phyloP scores from a whole-genome alignment of 2,888 invertebrate species.

The Dimorphilus gyrociliatus region DNA sequence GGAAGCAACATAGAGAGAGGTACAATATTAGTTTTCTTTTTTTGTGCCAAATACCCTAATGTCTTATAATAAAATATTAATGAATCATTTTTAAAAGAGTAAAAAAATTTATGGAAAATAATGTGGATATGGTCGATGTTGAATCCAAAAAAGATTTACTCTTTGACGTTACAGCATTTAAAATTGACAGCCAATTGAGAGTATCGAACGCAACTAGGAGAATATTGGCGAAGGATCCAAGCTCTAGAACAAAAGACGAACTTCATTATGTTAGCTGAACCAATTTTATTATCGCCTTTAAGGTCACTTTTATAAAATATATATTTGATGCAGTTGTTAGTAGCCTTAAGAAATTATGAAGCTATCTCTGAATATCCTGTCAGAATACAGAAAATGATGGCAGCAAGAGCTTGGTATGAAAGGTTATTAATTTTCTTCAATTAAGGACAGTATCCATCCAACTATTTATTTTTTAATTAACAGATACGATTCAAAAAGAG shows the following conservation, averaged over 20 bases:
- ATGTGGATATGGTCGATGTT: constrained; percentile 5
- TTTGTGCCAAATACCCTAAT: no score
- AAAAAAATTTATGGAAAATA: constrained; percentile 6
- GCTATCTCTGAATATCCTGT: constrained; percentile 5
- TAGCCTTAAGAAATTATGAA: constrained; percentile 4
- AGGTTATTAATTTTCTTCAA: no score
- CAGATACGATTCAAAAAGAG: constrained; percentile 5
- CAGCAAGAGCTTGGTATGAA: constrained; percentile 5
- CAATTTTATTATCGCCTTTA: not conserved
- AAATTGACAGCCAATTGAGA: constrained; percentile 21
- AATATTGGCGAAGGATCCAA: not conserved
- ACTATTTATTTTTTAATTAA: no score
- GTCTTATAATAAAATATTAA: no score
- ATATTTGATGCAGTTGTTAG: constrained; percentile 8
- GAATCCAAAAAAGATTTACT: constrained; percentile 13
- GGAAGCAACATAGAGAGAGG: no score
- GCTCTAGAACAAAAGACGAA: not conserved
- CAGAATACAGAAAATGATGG: constrained; percentile 3
- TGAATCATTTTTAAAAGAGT: no score
- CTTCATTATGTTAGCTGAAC: not conserved
- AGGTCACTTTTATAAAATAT: not conserved
- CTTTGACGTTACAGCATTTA: constrained; percentile 21
- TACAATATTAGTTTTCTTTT: no score
- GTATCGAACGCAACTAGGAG: not conserved
- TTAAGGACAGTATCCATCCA: no score